Evolutionary conservation across 1,140 invertebrate species (phyloP).

Genomic region (Calephelis virginiensis): DNA sequence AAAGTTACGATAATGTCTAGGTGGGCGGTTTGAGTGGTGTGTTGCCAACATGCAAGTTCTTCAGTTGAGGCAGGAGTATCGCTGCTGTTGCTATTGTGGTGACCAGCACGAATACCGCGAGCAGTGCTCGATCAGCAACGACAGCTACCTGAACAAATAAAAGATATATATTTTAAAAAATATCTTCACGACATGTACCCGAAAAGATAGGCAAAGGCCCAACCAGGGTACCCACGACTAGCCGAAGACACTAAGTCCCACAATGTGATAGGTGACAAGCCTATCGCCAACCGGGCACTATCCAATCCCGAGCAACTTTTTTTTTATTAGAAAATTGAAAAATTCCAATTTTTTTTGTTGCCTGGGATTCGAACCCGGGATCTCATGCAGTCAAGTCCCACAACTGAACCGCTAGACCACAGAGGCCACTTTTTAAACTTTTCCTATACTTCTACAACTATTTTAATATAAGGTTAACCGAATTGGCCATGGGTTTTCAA

Average conservation of each 20-base stretch:
- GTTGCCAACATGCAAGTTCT: slow-evolving; percentile 68
- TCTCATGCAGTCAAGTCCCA: too few relatives aligned
- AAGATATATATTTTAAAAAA: background rate
- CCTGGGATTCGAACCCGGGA: too few relatives aligned
- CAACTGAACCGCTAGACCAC: too few relatives aligned
- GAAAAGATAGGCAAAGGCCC: background rate
- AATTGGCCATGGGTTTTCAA: too few relatives aligned
- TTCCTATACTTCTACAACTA: too few relatives aligned
- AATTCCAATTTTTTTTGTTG: too few relatives aligned
- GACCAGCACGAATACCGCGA: slow-evolving; percentile 71
- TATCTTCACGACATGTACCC: background rate
- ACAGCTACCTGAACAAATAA: slow-evolving; percentile 62
- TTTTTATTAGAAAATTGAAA: too few relatives aligned
- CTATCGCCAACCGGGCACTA: too few relatives aligned
- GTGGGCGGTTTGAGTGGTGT: slow-evolving; percentile 66
- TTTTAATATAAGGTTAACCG: too few relatives aligned
- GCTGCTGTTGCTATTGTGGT: slow-evolving; percentile 70
- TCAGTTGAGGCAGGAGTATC: slow-evolving; percentile 67
- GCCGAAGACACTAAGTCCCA: background rate
- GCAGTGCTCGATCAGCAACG: slow-evolving; percentile 70
- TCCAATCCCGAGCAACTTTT: too few relatives aligned
- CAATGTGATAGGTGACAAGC: too few relatives aligned
- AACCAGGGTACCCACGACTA: background rate
- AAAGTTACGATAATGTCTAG: slow-evolving; percentile 32
- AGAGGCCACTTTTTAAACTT: too few relatives aligned